Evolutionary conservation across 2,113 vertebrate genomes (phyloP).

Genomic region (Vulpes vulpes): DNA sequence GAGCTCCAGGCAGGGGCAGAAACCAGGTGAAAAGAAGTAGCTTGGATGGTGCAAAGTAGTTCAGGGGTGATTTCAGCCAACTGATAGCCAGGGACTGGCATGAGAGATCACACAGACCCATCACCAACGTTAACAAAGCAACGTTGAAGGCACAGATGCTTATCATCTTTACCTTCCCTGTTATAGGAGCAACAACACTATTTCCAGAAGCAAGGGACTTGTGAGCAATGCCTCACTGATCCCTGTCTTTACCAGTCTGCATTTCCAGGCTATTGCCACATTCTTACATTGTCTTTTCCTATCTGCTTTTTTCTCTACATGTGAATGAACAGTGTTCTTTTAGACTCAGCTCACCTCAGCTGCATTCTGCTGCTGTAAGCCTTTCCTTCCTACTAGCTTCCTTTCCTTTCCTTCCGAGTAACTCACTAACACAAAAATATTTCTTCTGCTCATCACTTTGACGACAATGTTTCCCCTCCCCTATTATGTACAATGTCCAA

Average conservation of each 20-base stretch:
- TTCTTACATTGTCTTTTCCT: not conserved
- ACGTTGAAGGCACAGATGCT: not conserved
- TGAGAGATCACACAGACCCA: not conserved
- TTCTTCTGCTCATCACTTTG: slow-evolving; percentile 25
- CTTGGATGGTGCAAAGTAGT: not conserved
- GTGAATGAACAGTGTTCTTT: not conserved
- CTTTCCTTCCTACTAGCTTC: not conserved
- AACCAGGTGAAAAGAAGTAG: not conserved
- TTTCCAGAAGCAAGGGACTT: not conserved
- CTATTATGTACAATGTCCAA: slow-evolving; percentile 20
- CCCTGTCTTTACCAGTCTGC: not conserved
- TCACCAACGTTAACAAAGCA: not conserved
- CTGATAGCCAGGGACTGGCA: not conserved
- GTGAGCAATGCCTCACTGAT: not conserved
- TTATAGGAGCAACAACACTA: not conserved
- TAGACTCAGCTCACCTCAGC: not conserved
- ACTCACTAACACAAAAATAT: not conserved
- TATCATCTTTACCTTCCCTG: not conserved
- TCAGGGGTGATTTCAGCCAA: not conserved
- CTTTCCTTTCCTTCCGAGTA: not conserved
- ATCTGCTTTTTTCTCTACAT: not conserved
- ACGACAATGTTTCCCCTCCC: not conserved
- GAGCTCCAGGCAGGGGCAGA: not conserved
- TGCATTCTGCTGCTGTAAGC: not conserved
- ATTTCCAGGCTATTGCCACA: not conserved